Percentiles rank a stretch among this genome's conserved stretches.
Evolutionary conservation across 2,113 vertebrate species (phyloP).

Genomic region (Vireo altiloquus): DNA sequence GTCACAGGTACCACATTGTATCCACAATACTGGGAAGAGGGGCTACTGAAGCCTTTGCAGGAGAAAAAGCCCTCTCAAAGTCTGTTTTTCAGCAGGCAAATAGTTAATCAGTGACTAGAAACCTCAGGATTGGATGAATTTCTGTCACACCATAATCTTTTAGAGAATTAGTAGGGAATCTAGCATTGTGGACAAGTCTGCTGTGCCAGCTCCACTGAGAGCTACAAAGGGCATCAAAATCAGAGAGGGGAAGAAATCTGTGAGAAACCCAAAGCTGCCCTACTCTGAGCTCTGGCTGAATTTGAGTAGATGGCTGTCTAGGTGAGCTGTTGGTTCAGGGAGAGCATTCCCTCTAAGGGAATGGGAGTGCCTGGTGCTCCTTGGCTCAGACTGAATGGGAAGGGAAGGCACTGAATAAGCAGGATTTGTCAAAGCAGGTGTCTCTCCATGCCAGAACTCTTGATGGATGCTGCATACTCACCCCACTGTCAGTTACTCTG

Average conservation of each 20-base stretch:
- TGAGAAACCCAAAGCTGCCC: neutral
- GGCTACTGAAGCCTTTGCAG: neutral
- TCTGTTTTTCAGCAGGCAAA: neutral
- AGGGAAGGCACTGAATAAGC: neutral
- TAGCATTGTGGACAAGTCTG: neutral
- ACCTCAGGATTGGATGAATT: neutral
- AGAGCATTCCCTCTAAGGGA: neutral
- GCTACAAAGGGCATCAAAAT: neutral
- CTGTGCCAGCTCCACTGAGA: neutral
- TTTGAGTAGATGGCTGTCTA: neutral
- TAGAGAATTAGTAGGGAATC: neutral
- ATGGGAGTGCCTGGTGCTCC: neutral
- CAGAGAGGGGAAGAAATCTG: neutral
- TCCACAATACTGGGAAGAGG: neutral
- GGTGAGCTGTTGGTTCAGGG: neutral
- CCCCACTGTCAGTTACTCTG: slow-evolving; percentile 12
- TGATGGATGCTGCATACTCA: neutral
- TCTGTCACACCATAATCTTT: neutral
- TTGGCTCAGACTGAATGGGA: slow-evolving; percentile 15
- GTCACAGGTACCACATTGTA: too few species aligned
- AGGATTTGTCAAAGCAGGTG: slow-evolving; percentile 10
- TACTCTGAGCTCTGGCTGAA: neutral
- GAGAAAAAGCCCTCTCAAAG: neutral
- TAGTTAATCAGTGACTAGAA: neutral
- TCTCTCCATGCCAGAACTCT: neutral